phyloP scores from a whole-genome alignment of 1,140 invertebrate genomes.

The Microvelia longipes region DNA sequence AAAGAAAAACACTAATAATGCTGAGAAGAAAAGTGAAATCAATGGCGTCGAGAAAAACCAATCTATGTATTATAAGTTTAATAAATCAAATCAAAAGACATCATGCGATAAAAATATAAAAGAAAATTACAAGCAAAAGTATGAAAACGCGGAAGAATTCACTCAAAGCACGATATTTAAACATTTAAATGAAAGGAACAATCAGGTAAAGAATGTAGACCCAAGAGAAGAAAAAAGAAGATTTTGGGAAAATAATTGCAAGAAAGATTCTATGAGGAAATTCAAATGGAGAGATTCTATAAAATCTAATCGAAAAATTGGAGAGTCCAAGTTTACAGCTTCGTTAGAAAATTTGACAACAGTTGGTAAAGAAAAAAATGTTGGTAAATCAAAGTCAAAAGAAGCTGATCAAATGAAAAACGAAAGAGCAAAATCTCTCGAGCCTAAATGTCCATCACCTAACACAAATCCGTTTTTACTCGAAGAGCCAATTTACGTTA shows the following conservation, averaged over 20 bases:
- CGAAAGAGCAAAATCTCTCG: slow-evolving; percentile 10
- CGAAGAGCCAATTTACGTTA: too few relatives aligned
- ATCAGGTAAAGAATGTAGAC: slow-evolving; percentile 1
- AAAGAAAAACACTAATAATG: neutral
- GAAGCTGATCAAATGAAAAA: neutral
- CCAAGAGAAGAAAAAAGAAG: slow-evolving; percentile 8
- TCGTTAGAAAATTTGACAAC: slow-evolving; percentile 1
- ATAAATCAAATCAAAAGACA: neutral
- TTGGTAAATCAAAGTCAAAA: neutral
- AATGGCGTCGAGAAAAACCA: neutral
- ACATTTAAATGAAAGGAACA: slow-evolving; percentile 1
- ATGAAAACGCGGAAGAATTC: neutral
- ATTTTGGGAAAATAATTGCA: slow-evolving; percentile 8
- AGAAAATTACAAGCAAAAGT: neutral
- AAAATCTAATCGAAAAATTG: neutral
- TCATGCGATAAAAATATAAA: slow-evolving; percentile 3
- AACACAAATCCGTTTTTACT: neutral
- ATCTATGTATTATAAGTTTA: neutral
- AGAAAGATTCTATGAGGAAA: neutral
- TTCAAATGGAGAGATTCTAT: slow-evolving; percentile 10
- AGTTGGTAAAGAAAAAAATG: neutral
- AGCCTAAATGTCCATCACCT: neutral
- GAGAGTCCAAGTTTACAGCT: neutral
- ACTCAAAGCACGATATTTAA: neutral
- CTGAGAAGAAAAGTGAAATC: neutral